These are phyloP conservation scores for Phengaris arion DNA, from an alignment of 2,888 invertebrate genomes.

Conservation along the genomic window DNA sequence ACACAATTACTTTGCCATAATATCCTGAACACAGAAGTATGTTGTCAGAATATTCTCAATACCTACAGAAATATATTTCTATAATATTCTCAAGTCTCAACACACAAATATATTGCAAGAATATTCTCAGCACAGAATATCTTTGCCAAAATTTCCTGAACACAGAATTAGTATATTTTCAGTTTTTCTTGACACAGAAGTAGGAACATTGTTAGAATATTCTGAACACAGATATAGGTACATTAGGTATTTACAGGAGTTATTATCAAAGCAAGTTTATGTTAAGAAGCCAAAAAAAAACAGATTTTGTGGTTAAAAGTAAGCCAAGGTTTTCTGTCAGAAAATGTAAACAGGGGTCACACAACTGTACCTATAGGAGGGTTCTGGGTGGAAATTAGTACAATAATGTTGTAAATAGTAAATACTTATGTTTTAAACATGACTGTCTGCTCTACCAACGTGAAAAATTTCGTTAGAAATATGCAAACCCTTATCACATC, in stretches of 20 bases:
- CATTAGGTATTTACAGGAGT: background rate
- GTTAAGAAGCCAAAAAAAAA: slow-evolving; percentile 1
- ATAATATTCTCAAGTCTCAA: too few species aligned
- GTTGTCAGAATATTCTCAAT: too few species aligned
- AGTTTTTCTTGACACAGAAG: background rate
- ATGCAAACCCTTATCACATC: too few species aligned
- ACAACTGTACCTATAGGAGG: background rate
- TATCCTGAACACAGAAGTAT: too few species aligned
- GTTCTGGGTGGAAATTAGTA: background rate
- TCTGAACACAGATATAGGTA: background rate
- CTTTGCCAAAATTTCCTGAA: background rate
- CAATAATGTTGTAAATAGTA: too few species aligned
- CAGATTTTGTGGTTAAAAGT: background rate
- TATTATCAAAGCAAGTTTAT: background rate
- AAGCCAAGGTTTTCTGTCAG: background rate
- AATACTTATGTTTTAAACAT: background rate
- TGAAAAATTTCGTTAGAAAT: background rate
- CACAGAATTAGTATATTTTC: background rate
- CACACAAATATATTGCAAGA: background rate
- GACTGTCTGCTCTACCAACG: background rate
- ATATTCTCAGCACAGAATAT: background rate
- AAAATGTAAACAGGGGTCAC: background rate
- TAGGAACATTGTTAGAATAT: background rate
- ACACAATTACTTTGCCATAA: background rate
- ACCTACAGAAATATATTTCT: too few species aligned